Base-by-base conservation (phyloP, 2,888 invertebrate species). In the Fragum sueziense region DNA sequence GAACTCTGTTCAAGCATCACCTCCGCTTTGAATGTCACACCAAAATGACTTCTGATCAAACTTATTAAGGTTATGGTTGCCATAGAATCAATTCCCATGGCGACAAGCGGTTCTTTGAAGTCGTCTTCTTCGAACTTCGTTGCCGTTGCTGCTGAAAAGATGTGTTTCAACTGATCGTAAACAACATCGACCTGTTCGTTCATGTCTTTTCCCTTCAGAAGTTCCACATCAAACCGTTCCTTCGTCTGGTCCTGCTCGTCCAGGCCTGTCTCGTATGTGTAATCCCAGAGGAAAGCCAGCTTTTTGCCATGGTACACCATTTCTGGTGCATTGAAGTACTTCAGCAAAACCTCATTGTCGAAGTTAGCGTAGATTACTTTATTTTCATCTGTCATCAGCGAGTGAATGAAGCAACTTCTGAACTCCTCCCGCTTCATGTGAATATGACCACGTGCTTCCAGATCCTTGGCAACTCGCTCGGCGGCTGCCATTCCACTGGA, bases 361-460 rank as follows among this genome's bases (percentile, higher is more conserved):
- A 62, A 1, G 9, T 62, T 37, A 4, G 62, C 62, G 34, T 34
- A 62, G 11, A n/a, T 29, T 11, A 62, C 33, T n/a, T 22, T 22
- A 11, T 17, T 29, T 37, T 34, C 62, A 25, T 68, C 47, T 37
- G 47, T 68, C 25, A 68, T n/a, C 14, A 68, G 25, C 9, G 33
- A 29, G 11, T 47, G 47, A 11, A 34, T 29, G 25, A 68, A 41
- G 37, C 68, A 68, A 47, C 68, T 68, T 37, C 47, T 47, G 20
- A 68, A 34, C 25, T 68, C 68, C 47, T 11, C 34, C 33, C 22
- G 22, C 17, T 33, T 34, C 37, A 68, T 1, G 11, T 25, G 27
- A 17, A 22, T 22, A 47, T 68, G 68, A 0, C 68, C 68, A 11
- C 37, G 41, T 27, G 14, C 34, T n/a, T 68, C 47, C 11, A 68